A percentile compares a stretch with the other conserved stretches of the same genome.
Conservation (phyloP, 2,797 vertebrate genomes). For the Iguana delicatissima region DNA sequence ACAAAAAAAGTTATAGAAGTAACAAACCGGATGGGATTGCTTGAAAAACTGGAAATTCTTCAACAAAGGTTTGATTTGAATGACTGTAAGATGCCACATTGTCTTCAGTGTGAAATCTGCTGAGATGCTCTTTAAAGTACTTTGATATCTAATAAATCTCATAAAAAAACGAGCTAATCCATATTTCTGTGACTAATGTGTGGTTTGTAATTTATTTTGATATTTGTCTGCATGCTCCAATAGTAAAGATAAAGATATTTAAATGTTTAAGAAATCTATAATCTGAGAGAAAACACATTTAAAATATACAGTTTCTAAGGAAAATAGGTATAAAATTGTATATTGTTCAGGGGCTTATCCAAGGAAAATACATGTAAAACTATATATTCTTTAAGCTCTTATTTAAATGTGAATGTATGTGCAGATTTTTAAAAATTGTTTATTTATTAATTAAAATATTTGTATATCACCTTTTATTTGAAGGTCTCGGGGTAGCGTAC, state of each 20-base stretch:
- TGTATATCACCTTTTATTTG: too few relatives aligned
- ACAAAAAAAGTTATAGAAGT: slow-evolving; percentile 83
- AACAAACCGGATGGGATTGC: slow-evolving; percentile 80
- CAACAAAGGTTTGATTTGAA: slow-evolving; percentile 75
- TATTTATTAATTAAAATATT: too few relatives aligned
- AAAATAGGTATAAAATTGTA: not conserved
- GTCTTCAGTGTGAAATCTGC: not conserved
- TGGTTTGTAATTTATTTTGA: not conserved
- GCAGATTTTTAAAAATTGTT: not conserved
- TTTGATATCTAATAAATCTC: not conserved
- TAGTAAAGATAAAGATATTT: not conserved
- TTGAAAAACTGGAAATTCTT: slow-evolving; percentile 82
- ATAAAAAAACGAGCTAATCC: not conserved
- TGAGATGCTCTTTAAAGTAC: not conserved
- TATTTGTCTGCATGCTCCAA: not conserved
- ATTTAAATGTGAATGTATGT: not conserved
- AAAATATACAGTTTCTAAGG: not conserved
- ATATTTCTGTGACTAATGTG: not conserved
- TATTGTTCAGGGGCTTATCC: not conserved
- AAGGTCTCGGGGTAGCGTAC: too few relatives aligned
- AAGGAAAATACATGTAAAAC: not conserved
- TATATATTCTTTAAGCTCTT: not conserved
- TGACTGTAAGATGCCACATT: not conserved
- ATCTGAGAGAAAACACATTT: not conserved
- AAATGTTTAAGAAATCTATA: not conserved